These are phyloP conservation scores for Bolborhynchus lineola DNA, from an alignment of 2,113 vertebrate genomes.

Conservation along the genomic window DNA sequence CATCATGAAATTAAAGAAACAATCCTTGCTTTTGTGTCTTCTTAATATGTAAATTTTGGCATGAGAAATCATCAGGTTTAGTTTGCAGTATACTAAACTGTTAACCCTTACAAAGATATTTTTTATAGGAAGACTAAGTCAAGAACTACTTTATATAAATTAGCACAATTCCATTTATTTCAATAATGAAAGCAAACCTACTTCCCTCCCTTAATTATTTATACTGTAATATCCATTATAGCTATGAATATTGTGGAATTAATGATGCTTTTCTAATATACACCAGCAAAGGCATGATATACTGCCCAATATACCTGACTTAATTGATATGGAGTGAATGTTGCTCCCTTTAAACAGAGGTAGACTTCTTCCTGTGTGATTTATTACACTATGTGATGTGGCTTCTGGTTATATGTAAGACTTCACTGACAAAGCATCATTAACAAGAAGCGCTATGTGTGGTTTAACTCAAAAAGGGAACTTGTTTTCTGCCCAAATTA, in stretches of 20 bases:
- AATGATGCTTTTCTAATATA: constrained; percentile 29
- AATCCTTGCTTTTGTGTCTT: background rate
- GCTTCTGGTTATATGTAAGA: background rate
- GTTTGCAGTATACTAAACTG: background rate
- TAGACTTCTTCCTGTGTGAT: background rate
- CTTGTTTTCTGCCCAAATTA: background rate
- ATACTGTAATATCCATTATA: background rate
- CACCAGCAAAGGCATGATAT: background rate
- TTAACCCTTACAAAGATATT: background rate
- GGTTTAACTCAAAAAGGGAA: background rate
- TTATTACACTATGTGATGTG: background rate
- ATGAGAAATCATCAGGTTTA: background rate
- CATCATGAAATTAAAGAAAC: background rate
- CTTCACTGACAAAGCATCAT: background rate
- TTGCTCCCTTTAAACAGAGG: background rate
- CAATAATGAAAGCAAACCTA: background rate
- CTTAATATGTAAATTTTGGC: background rate
- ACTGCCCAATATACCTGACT: background rate
- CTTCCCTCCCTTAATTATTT: background rate
- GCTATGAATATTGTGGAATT: background rate
- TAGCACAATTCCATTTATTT: background rate
- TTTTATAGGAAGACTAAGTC: background rate
- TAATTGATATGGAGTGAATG: background rate
- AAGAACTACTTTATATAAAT: background rate
- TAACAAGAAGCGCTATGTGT: background rate